These are phyloP conservation scores for Synanthedon formicaeformis DNA, from an alignment of 2,888 invertebrate species.

Conservation along the genomic window DNA sequence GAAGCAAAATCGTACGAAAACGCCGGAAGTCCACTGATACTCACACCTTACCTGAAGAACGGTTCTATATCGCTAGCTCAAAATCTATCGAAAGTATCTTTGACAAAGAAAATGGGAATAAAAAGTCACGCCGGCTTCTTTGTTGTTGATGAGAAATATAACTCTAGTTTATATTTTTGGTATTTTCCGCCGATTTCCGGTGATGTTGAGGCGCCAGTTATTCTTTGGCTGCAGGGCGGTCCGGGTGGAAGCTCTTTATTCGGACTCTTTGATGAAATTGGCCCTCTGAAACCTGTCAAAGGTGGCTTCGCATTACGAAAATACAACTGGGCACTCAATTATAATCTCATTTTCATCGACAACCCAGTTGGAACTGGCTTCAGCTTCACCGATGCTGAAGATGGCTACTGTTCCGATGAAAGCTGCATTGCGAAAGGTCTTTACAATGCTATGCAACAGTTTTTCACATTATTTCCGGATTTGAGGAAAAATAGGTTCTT, in stretches of 20 bases:
- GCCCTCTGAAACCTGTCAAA: conserved; percentile 63
- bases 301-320: conserved; percentile 43
- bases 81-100: conserved; percentile 38
- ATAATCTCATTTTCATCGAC: conserved; percentile 74
- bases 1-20: conserved; percentile 16
- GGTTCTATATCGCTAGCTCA: conserved; percentile 60
- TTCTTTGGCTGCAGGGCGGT: conserved; percentile 72
- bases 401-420: conserved; percentile 69
- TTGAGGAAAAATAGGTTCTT: conserved; percentile 67
- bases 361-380: conserved; percentile 76
- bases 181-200: conserved; percentile 69
- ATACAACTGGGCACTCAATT: conserved; percentile 70
- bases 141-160: conserved; percentile 67
- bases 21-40: conserved; percentile 59
- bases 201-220: conserved; percentile 47
- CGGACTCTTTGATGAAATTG: conserved; percentile 71
- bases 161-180: conserved; percentile 75
- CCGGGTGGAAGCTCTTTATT: conserved; percentile 68
- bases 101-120: conserved; percentile 45
- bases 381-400: conserved; percentile 68
- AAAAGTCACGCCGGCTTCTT: conserved; percentile 73
- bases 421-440: conserved; percentile 67
- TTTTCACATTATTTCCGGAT: conserved; percentile 70
- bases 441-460: conserved; percentile 65
- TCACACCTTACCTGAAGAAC: conserved; percentile 69